Conservation (phyloP, 2,797 vertebrate species). For the Sebastes steindachneri region DNA sequence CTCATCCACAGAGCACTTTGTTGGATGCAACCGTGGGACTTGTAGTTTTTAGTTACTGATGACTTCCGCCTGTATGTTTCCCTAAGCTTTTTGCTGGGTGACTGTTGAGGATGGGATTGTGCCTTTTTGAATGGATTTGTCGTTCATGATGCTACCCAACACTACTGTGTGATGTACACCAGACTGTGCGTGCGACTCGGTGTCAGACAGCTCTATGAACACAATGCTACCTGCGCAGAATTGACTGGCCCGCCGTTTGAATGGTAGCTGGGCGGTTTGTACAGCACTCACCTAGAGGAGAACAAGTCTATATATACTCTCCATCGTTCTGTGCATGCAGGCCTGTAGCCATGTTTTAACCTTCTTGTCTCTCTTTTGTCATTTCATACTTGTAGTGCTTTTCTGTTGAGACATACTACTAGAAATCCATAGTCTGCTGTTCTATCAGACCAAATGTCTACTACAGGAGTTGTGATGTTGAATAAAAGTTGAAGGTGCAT, state of each 20-base stretch:
- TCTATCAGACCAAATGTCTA: slow-evolving; percentile 79
- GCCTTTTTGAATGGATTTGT: slow-evolving; percentile 79
- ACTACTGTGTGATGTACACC: slow-evolving; percentile 58
- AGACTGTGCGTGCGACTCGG: slow-evolving; percentile 59
- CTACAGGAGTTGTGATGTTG: slow-evolving; percentile 80
- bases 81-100: slow-evolving; percentile 68
- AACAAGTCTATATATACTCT: slow-evolving; percentile 60
- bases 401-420: slow-evolving; percentile 74
- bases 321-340: slow-evolving; percentile 79
- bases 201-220: slow-evolving; percentile 62
- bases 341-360: slow-evolving; percentile 80
- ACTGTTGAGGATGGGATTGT: slow-evolving; percentile 78
- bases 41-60: slow-evolving; percentile 72
- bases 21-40: slow-evolving; percentile 73
- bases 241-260: slow-evolving; percentile 55
- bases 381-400: slow-evolving; percentile 79
- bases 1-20: slow-evolving; percentile 71
- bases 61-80: slow-evolving; percentile 67
- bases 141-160: slow-evolving; percentile 61
- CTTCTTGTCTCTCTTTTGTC: slow-evolving; percentile 71
- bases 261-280: slow-evolving; percentile 66
- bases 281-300: slow-evolving; percentile 70
- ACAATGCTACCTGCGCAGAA: slow-evolving; percentile 53
- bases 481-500: slow-evolving; percentile 84
- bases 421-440: slow-evolving; percentile 77